Conservation (phyloP, 2,888 invertebrate species). For the Lamellibrachia satsuma region DNA sequence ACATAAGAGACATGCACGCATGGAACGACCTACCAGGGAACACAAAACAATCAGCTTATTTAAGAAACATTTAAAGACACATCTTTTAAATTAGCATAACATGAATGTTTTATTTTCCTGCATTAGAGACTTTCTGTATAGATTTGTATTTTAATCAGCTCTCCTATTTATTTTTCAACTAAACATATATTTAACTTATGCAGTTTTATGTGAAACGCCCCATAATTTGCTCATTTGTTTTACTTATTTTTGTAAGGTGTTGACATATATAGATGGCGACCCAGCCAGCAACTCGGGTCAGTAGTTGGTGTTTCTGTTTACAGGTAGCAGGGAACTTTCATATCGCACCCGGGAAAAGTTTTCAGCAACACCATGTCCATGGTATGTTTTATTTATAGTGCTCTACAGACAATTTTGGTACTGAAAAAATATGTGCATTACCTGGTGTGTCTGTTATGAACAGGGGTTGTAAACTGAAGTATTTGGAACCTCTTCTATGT, state of each 20-base stretch:
- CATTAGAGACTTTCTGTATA: too few species aligned
- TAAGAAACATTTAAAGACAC: too few species aligned
- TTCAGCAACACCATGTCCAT: conserved; percentile 92
- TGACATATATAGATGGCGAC: background rate
- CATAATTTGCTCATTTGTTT: background rate
- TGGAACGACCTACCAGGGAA: too few species aligned
- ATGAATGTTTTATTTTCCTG: too few species aligned
- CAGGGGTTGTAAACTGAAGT: too few species aligned
- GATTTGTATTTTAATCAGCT: too few species aligned
- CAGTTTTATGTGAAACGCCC: background rate
- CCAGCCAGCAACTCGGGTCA: background rate
- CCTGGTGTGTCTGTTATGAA: too few species aligned
- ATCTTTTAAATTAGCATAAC: too few species aligned
- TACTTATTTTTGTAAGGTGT: background rate
- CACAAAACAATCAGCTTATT: too few species aligned
- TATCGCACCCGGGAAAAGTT: conserved; percentile 91
- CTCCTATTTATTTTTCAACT: background rate
- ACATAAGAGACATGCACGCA: too few species aligned
- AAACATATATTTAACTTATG: background rate
- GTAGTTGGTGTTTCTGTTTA: conserved; percentile 24
- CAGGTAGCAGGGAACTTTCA: conserved; percentile 93
- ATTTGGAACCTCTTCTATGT: too few species aligned
- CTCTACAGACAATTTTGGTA: background rate
- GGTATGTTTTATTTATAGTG: conserved; percentile 67
- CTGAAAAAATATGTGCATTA: too few species aligned